Evolutionary conservation across 2,797 vertebrate species (phyloP).

Genomic region (Basileuterus tristriatus): DNA sequence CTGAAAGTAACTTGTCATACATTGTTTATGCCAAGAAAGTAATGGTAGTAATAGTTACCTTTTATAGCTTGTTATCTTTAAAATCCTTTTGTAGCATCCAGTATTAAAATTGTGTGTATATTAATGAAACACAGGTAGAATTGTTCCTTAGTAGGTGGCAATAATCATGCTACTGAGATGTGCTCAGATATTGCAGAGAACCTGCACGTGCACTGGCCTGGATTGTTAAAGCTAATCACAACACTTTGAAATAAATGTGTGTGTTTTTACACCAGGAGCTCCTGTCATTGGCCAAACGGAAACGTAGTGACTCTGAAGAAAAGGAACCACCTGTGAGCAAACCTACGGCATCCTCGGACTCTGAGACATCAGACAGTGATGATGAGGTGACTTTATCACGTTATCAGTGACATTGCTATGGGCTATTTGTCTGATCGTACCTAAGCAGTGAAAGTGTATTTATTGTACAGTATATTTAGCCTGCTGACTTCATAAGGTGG

Average conservation of each 20-base stretch:
- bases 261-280: conserved; percentile 82
- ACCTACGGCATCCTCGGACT: conserved; percentile 94
- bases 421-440: background rate
- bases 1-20: background rate
- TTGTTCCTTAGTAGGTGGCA: background rate
- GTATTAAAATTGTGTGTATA: background rate
- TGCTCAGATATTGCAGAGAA: background rate
- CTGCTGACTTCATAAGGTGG: background rate
- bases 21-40: background rate
- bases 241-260: background rate
- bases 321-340: conserved; percentile 92
- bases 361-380: conserved; percentile 95
- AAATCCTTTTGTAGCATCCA: background rate
- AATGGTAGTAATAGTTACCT: background rate
- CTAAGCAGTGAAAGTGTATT: background rate
- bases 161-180: background rate
- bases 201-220: background rate
- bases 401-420: background rate
- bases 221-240: background rate
- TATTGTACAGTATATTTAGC: background rate
- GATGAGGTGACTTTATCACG: conserved; percentile 83
- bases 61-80: background rate
- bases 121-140: background rate
- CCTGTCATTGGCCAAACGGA: conserved; percentile 93
- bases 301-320: conserved; percentile 94